A percentile compares a stretch with the other conserved stretches of the same genome.
phyloP scores from a whole-genome alignment of 2,888 invertebrate species.

The Calliopum simillimum region DNA sequence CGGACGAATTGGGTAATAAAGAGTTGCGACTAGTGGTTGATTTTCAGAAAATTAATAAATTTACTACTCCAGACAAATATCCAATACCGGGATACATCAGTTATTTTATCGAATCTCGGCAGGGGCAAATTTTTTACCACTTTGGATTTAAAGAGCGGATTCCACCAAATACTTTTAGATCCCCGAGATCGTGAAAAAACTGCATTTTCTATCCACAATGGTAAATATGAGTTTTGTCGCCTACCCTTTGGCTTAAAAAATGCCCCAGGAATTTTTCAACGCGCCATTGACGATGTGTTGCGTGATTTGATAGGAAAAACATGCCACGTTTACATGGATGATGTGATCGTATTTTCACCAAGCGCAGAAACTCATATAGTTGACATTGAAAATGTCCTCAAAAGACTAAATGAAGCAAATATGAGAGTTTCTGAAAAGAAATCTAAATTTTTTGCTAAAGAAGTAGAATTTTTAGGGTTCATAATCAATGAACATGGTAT shows the following conservation, averaged over 20 bases:
- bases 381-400: conserved; percentile 14
- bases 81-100: conserved; percentile 19
- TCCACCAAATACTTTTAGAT: conserved; percentile 27
- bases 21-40: conserved; percentile 35
- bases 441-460: conserved; percentile 11
- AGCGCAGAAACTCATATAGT: conserved; percentile 22
- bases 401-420: conserved; percentile 8
- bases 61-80: conserved; percentile 28
- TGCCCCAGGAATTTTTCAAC: conserved; percentile 37
- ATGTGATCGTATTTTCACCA: conserved; percentile 37
- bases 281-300: conserved; percentile 38
- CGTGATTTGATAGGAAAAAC: conserved; percentile 34
- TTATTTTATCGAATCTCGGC: conserved; percentile 28
- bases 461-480: conserved; percentile 22
- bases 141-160: conserved; percentile 30
- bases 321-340: conserved; percentile 35
- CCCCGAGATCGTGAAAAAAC: conserved; percentile 35
- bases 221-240: conserved; percentile 38
- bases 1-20: conserved; percentile 17
- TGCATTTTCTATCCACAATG: conserved; percentile 28
- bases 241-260: conserved; percentile 27
- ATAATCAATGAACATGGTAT: conserved; percentile 14
- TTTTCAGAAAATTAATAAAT: conserved; percentile 29
- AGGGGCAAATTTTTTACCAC: conserved; percentile 32
- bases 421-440: conserved; percentile 24